These are phyloP conservation scores for Arctocebus calabarensis DNA, from an alignment of 2,797 vertebrate genomes.

Conservation along the genomic window DNA sequence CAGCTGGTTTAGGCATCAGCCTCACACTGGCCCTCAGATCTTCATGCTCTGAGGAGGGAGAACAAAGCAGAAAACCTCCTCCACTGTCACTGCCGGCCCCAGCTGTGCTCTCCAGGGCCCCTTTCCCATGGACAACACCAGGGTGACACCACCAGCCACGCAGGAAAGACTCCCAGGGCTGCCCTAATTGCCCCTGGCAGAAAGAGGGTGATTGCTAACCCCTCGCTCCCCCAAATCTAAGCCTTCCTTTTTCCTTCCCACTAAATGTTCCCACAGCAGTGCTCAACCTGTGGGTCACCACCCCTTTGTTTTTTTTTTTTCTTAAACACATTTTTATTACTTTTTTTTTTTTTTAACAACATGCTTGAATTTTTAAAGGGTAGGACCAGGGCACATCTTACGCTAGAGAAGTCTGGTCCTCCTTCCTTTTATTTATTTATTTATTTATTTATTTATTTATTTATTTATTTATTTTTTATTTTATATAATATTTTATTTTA, in stretches of 20 bases:
- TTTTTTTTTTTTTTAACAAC: neutral
- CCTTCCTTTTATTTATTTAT: neutral
- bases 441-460: neutral
- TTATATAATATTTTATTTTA: too few relatives aligned
- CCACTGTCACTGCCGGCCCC: neutral
- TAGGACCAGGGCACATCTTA: neutral
- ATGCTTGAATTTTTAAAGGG: neutral
- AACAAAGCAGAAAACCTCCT: neutral
- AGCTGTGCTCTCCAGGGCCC: rapidly evolving
- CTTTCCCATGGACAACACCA: neutral
- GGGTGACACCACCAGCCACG: neutral
- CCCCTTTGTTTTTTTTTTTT: neutral
- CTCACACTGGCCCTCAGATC: neutral
- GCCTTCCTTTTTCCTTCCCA: neutral
- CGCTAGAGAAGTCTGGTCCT: neutral
- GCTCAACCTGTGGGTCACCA: too few relatives aligned
- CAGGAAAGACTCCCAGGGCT: neutral
- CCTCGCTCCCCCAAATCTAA: neutral
- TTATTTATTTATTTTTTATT: too few relatives aligned
- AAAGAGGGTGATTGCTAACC: neutral
- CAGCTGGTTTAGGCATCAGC: neutral
- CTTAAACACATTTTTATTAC: neutral
- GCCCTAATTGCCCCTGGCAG: neutral
- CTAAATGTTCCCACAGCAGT: neutral
- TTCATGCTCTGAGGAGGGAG: neutral